Evolutionary conservation across 2,797 vertebrate genomes (phyloP), one percentile per base, ranked within the genome.

Genomic region (Cynopterus sphinx): DNA sequence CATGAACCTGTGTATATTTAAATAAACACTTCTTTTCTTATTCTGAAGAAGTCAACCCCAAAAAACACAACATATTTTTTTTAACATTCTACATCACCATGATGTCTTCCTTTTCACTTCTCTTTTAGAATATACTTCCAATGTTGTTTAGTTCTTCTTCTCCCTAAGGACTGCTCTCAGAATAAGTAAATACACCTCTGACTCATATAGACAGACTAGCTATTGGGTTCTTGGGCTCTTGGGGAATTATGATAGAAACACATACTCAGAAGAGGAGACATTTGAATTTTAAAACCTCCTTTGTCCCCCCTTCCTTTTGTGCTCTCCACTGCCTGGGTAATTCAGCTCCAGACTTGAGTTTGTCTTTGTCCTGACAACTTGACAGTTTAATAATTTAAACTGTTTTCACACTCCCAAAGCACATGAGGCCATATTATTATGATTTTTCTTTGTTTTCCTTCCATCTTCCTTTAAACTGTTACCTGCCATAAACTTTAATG

Each of bases 371-470:
- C 93, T 59, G 79, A n/a, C 95, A 98, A 96, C 92, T 95, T 41
- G 0, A 96, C 86, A 86, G 96, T 94, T 98, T 94, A 98, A 98
- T 98, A 98, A 98, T 98, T 98, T 95, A 98, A 91, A 78, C 78
- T 93, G 88, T 98, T 98, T 98, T 93, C 93, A 67, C 94, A 97
- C 93, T 91, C 96, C 96, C 92, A 92, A 97, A 98, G 95, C 92
- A 91, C 87, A 95, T 79, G 87, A 19, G 51, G 96, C 36, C 49
- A 90, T 94, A 91, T 98, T 97, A 94, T 97, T 97, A 96, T 61
- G 79, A 96, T 83, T 43, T 19, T 15, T 91, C 89, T 91, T 91
- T 97, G 79, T 90, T 79, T 79, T 51, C 26, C 31, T 0, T 71
- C 94, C 90, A 28, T 87, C 59, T 96, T 97, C 88, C 89, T 97